Conservation (phyloP, 2,888 invertebrate genomes). For the Drosophila suboccidentalis region DNA sequence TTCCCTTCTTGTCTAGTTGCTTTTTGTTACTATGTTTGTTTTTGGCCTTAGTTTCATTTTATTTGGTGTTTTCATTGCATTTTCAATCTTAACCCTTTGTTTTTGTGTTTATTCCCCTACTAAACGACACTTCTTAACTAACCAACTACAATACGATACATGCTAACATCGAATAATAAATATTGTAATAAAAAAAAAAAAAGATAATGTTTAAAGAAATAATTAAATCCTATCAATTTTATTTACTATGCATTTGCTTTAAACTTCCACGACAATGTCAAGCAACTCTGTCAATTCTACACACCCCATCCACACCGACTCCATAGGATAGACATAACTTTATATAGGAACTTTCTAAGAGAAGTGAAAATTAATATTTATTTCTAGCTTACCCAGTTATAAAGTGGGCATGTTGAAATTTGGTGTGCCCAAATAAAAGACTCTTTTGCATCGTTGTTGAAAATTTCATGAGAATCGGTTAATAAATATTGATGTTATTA, state of each 20-base stretch:
- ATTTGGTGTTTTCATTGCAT: constrained; percentile 75
- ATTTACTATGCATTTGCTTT: constrained; percentile 20
- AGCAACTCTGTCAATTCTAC: constrained; percentile 2
- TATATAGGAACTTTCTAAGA: constrained; percentile 17
- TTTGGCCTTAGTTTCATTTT: constrained; percentile 51
- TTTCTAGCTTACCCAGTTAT: background rate
- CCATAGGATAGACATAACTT: background rate
- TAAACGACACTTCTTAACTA: constrained; percentile 19
- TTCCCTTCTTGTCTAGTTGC: constrained; percentile 48
- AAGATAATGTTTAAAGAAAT: background rate
- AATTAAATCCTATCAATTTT: constrained; percentile 12
- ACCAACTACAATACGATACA: constrained; percentile 51
- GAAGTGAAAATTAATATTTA: background rate
- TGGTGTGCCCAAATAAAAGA: background rate
- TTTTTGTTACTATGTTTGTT: constrained; percentile 52
- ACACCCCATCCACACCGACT: background rate
- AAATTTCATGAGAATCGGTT: background rate
- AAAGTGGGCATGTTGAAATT: constrained; percentile 1
- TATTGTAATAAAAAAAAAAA: constrained; percentile 1
- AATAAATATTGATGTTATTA: background rate
- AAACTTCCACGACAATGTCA: background rate
- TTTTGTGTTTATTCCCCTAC: constrained; percentile 9
- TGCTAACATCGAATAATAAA: constrained; percentile 37
- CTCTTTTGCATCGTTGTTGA: background rate
- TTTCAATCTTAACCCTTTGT: constrained; percentile 66